phyloP scores from a whole-genome alignment of 2,113 vertebrate genomes.

The Chitala chitala region DNA sequence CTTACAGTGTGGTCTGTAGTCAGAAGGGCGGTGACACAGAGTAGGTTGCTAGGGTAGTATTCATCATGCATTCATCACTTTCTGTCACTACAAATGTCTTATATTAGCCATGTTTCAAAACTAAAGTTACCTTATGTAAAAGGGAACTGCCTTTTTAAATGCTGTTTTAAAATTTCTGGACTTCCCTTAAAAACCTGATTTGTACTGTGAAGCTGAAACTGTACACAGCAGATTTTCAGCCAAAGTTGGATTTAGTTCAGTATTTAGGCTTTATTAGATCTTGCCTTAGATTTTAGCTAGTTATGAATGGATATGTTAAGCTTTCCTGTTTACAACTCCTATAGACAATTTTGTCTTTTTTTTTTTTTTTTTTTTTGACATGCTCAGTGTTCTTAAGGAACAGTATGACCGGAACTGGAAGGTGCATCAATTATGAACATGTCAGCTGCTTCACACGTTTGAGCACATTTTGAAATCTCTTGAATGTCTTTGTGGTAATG shows the following conservation, averaged over 20 bases:
- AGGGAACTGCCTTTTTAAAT: slow-evolving; percentile 2
- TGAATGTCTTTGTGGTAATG: slow-evolving; percentile 9
- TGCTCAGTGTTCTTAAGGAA: neutral
- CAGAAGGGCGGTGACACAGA: too few species aligned
- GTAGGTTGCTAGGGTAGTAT: too few species aligned
- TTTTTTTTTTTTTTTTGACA: neutral
- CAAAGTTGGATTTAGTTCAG: too few species aligned
- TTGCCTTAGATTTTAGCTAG: too few species aligned
- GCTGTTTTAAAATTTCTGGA: neutral
- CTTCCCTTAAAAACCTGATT: neutral
- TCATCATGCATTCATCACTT: too few species aligned
- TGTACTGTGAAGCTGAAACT: neutral
- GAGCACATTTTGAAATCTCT: neutral
- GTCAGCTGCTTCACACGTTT: neutral
- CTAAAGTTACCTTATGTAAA: neutral
- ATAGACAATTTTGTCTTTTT: too few species aligned
- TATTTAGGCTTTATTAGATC: too few species aligned
- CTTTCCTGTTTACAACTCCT: too few species aligned
- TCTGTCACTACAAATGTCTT: too few species aligned
- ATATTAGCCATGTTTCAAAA: neutral
- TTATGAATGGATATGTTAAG: too few species aligned
- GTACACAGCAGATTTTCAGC: too few species aligned
- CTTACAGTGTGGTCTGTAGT: too few species aligned
- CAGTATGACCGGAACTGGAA: neutral
- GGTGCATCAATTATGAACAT: neutral